These are phyloP conservation scores for Delichon dasypus DNA, from an alignment of 2,797 vertebrate genomes.

Conservation along the genomic window DNA sequence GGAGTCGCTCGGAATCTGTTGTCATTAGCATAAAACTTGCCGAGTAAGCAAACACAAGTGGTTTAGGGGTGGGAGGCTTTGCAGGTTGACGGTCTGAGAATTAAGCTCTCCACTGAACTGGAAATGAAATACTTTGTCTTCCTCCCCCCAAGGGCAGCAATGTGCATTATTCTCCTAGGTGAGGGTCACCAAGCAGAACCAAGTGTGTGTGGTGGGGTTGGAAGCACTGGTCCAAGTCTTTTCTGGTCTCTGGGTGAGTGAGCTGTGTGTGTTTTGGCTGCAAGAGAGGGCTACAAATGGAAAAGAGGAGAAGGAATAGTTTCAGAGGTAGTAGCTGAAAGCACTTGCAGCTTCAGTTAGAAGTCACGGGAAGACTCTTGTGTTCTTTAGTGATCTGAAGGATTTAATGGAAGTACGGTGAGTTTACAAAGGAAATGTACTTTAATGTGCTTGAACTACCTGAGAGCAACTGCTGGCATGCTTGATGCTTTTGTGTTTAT, in stretches of 20 bases:
- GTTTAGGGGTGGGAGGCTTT: not conserved
- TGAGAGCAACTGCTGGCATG: not conserved
- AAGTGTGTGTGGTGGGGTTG: not conserved
- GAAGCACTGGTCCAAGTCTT: not conserved
- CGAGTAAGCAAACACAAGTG: accelerated
- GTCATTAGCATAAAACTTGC: not conserved
- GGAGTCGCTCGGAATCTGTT: not conserved
- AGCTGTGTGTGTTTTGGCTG: not conserved
- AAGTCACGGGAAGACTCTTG: not conserved
- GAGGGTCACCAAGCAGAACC: not conserved
- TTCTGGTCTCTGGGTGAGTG: not conserved
- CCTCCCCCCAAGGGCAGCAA: accelerated
- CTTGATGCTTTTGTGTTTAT: not conserved
- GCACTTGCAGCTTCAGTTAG: not conserved
- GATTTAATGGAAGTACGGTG: not conserved
- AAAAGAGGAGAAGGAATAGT: not conserved
- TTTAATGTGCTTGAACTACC: not conserved
- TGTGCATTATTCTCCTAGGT: accelerated
- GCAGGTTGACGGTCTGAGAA: not conserved
- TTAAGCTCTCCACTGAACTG: not conserved
- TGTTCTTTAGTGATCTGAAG: not conserved
- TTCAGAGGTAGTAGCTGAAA: not conserved
- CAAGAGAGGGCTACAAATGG: accelerated
- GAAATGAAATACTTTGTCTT: not conserved
- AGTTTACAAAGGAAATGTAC: not conserved